phyloP scores from a whole-genome alignment of 1,140 invertebrate genomes.

The Coptotermes formosanus region DNA sequence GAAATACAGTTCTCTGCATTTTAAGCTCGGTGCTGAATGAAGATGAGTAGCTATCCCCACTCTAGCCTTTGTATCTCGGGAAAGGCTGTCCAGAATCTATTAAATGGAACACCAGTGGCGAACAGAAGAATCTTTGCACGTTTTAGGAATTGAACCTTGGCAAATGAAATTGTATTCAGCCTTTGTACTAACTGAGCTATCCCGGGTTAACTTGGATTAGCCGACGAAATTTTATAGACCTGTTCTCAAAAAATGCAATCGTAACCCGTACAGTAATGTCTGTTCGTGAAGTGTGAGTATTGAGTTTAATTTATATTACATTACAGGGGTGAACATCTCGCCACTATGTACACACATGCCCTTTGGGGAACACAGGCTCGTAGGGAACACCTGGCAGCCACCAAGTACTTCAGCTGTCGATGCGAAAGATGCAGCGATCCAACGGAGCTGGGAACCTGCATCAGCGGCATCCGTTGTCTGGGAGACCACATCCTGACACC shows the following conservation, averaged over 20 bases:
- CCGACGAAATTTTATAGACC: background rate
- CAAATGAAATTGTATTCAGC: no score
- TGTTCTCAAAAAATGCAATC: background rate
- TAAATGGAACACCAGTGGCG: no score
- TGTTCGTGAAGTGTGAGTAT: no score
- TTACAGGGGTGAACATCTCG: conserved; percentile 64
- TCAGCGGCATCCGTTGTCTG: conserved; percentile 56
- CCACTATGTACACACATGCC: conserved; percentile 82
- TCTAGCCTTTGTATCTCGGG: no score
- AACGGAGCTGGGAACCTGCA: conserved; percentile 72
- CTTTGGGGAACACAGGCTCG: conserved; percentile 78
- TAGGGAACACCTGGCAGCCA: conserved; percentile 71
- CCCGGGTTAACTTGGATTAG: no score
- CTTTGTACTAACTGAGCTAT: background rate
- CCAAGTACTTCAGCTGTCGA: conserved; percentile 77
- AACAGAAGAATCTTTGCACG: no score
- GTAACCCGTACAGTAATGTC: no score
- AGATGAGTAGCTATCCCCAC: no score
- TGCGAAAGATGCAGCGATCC: conserved; percentile 74
- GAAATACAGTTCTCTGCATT: no score
- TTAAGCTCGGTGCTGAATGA: no score
- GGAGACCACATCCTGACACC: background rate
- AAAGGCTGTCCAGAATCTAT: no score
- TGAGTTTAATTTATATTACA: conserved; percentile 8
- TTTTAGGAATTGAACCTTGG: no score